A percentile compares a stretch with the other conserved stretches of the same genome.
Conservation (phyloP, 2,113 vertebrate genomes). For the Zosterops japonicus region DNA sequence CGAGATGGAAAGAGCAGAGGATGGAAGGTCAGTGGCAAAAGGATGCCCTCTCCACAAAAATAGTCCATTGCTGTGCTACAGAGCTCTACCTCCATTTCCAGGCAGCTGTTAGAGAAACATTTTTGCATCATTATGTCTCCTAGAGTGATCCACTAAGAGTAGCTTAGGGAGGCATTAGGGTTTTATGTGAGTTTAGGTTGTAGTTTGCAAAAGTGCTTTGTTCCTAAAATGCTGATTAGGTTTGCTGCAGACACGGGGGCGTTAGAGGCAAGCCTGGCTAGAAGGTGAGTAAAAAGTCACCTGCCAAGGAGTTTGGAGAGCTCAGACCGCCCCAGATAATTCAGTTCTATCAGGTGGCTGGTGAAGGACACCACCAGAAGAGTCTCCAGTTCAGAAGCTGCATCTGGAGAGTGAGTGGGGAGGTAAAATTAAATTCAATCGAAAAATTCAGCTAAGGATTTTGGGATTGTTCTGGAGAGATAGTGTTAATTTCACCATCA, state of each 20-base stretch:
- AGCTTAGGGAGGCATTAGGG: slow-evolving; percentile 25
- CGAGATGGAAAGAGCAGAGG: neutral
- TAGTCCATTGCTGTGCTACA: neutral
- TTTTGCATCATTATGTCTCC: neutral
- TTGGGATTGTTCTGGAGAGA: neutral
- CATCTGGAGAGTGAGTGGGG: neutral
- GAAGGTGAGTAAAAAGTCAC: neutral
- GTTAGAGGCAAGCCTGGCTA: neutral
- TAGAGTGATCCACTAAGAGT: neutral
- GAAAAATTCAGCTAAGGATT: neutral
- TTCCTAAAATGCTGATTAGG: neutral
- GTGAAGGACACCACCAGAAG: neutral
- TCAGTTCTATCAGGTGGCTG: neutral
- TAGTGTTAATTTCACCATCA: neutral
- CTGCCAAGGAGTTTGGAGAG: neutral
- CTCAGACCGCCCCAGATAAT: neutral
- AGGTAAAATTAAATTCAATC: neutral
- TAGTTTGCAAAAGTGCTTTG: neutral
- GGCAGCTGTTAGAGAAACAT: slow-evolving; percentile 32
- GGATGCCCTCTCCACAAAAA: neutral
- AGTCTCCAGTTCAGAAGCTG: neutral
- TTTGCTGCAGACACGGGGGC: neutral
- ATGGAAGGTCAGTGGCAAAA: neutral
- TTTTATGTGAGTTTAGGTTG: slow-evolving; percentile 48
- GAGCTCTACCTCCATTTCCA: neutral